Evolutionary conservation across 2,888 invertebrate genomes (phyloP), one percentile per base, ranked within the genome.

Genomic region (Vannuccia rotundouncinata): DNA sequence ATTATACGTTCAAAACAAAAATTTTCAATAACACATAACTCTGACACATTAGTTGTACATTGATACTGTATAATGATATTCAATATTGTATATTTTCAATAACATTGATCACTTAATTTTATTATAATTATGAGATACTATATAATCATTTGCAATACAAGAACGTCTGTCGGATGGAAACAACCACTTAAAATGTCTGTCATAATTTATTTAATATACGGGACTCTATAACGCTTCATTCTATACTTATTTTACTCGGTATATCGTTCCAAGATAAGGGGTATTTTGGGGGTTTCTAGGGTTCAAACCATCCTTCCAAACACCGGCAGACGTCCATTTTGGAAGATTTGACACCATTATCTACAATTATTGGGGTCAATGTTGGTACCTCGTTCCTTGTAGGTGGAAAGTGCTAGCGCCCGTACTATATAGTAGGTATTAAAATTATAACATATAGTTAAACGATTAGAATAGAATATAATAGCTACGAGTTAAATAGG

Each of bases 21-120:
- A 66, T 66, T 66, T 66, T 2, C 22, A 66, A 66, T 66, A 66
- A 66, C 66, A 66, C 66, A 22, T 66, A 66, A 66, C 66, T 66
- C 66, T 66, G 22, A 66, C 66, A 66, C 66, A 66, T 66, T 22
- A 66, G 66, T 66, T 66, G 10, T 66, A 66, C 66, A 66, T 66
- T 66, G 66, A 66, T 22, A 66, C 25, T 66, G 66, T 66, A 66
- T 66, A 66, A 45, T 45, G 17, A 45, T 45, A 17, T 45, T 5
- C 45, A 13, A 45, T 45, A 45, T 45, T 45, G 45, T 17, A 45
- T 45, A 17, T 17, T 45, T 45, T 17, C 45, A 45, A 45, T 45
- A 17, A 45, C 45, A 45, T 45, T 45, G 45, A 45, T 45, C 45
- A 45, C 45, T 45, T 17, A 45, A 13, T 45, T 13, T 45, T 13